A percentile compares a stretch with the other conserved stretches of the same genome.
These are phyloP conservation scores for Ibidorhyncha struthersii DNA, from an alignment of 2,113 vertebrate species.

Conservation along the genomic window DNA sequence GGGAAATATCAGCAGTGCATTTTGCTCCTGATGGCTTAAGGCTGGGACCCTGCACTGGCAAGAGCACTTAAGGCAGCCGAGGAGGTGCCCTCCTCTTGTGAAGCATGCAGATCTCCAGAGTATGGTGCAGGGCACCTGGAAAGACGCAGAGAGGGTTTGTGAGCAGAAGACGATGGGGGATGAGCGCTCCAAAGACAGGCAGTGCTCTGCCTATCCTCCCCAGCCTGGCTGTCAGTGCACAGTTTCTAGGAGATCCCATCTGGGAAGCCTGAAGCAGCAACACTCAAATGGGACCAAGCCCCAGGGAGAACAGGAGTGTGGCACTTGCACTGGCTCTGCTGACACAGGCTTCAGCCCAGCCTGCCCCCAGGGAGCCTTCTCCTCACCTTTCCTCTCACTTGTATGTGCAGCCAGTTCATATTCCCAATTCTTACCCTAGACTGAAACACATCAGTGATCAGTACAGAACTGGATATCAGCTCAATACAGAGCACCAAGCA, in stretches of 20 bases:
- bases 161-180: rapidly evolving
- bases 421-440: neutral
- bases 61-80: neutral
- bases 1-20: neutral
- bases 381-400: neutral
- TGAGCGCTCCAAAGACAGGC: rapidly evolving
- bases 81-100: neutral
- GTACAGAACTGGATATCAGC: neutral
- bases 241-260: neutral
- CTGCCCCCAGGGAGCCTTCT: neutral
- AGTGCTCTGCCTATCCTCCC: neutral
- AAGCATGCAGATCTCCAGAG: neutral
- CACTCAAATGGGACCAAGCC: neutral
- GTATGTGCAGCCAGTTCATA: rapidly evolving
- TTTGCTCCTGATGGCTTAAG: neutral
- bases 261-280: neutral
- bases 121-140: neutral
- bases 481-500: neutral
- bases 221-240: neutral
- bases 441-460: neutral
- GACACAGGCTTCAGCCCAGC: neutral
- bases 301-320: neutral
- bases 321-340: rapidly evolving
- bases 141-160: no score
- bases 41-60: neutral